phyloP scores from a whole-genome alignment of 2,888 invertebrate species.

The Thymelicus lineola region DNA sequence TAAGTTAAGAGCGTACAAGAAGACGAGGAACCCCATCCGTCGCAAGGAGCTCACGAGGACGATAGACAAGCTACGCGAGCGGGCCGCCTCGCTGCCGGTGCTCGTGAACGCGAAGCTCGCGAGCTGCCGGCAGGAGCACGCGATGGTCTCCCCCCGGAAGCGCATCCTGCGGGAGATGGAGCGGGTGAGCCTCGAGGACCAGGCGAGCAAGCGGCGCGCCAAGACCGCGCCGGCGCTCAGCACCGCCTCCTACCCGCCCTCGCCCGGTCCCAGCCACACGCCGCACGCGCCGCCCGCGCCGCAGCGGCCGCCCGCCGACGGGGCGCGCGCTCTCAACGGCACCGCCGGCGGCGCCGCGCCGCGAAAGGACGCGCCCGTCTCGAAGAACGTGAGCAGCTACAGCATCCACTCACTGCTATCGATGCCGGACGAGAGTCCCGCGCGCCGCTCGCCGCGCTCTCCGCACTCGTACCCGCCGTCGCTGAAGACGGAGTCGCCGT shows the following conservation, averaged over 20 bases:
- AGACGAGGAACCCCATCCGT: constrained; percentile 66
- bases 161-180: constrained; percentile 93
- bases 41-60: constrained; percentile 67
- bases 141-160: constrained; percentile 92
- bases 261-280: constrained; percentile 59
- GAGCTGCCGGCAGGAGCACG: constrained; percentile 78
- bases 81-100: constrained; percentile 65
- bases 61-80: constrained; percentile 71
- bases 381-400: constrained; percentile 89
- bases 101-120: constrained; percentile 77
- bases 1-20: constrained; percentile 79
- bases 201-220: constrained; percentile 86
- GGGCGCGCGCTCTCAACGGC: constrained; percentile 59
- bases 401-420: constrained; percentile 94
- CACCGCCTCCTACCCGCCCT: constrained; percentile 59
- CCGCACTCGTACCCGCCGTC: constrained; percentile 60
- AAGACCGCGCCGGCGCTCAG: constrained; percentile 75
- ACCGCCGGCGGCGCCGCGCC: constrained; percentile 61
- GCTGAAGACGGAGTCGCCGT: constrained; percentile 72
- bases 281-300: constrained; percentile 55
- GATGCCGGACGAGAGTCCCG: constrained; percentile 81
- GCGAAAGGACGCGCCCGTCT: constrained; percentile 60
- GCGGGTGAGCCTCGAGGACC: constrained; percentile 89
- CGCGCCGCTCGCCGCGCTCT: constrained; percentile 65
- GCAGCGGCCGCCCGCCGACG: constrained; percentile 60